Evolutionary conservation across 2,888 invertebrate genomes (phyloP), one percentile per base, ranked within the genome.

Genomic region (Phasia obesa): DNA sequence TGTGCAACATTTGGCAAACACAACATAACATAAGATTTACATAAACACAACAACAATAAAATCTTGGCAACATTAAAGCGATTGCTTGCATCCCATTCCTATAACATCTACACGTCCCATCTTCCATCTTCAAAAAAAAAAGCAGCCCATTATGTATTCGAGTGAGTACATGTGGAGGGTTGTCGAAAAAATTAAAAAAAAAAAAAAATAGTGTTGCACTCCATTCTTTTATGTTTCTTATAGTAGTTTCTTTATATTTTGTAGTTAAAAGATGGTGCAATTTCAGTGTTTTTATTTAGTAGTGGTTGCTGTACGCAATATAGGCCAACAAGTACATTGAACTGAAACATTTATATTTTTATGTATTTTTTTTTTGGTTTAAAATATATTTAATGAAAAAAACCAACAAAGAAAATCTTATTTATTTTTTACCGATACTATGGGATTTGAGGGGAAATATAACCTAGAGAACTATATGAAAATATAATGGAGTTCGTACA

Each of bases 271-370:
- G 70, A 77, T 70, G 73, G 11, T 81, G 70, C 69, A 60, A 62
- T 60, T 74, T 79, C 35, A 79, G 15, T 53, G 57, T 69, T 21
- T 77, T 21, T 42, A 15, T 42, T 47, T 59, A 59, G 49, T 69
- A 65, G 78, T 78, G 73, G 78, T 74, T 78, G 75, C 71, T 60
- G 49, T 70, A 79, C 60, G 73, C 87, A 87, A 88, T 88, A 87
- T 88, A 89, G 88, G 88, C 89, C 88, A 88, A 85, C 87, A 87
- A 89, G 89, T 88, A 85, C 89, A 86, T 88, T 88, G 89, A 88
- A 89, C 88, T 87, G 86, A 84, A 51, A 59, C 79, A 53, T 53
- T 65, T 65, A 1, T 6, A 7, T 47, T 47, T 31, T 60, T 35
- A n/a, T n/a, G n/a, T n/a, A n/a, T n/a, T 73, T 25, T 55, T 4